Evolutionary conservation across 2,888 invertebrate species (phyloP), one percentile per base, ranked within the genome.

Genomic region (Gnatocerus cornutus): DNA sequence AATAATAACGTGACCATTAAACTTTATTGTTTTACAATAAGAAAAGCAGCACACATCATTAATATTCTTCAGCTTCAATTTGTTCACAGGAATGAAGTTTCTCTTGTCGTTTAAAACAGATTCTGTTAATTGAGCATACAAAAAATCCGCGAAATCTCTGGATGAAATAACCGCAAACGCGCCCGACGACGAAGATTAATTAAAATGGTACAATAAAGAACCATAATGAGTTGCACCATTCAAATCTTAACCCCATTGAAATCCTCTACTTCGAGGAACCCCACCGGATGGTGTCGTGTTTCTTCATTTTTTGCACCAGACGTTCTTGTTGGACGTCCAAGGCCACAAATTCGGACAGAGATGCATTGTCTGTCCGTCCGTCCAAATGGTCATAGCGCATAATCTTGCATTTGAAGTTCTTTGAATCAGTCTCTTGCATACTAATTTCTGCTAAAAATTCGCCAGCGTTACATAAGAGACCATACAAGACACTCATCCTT

Each of bases 281-380:
- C 61, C 61, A 61, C 61, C 61, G 61, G 61, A 61, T 61, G 61
- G 61, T 48, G 27, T 61, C 61, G 50, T 37, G 48, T 61, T 61
- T 48, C 61, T 48, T 6, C 14, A 48, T 37, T 61, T 59, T 61
- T 61, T 61, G 61, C 61, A 50, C 10, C 46, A 14, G 13, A 39
- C 45, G 45, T 27, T 52, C 29, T 52, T 46, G 37, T 21, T 39
- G 55, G 58, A 27, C 43, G 59, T 39, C 50, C 61, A 50, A 61
- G 61, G 61, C 39, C 48, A 50, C 21, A 16, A 58, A 58, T 58
- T 58, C 56, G 59, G 45, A 45, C 59, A 41, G 16, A 13, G 39
- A n/a, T n/a, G 21, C 21, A 4, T 3, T 4, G 21, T 3, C 21
- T 21, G 21, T 21, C 21, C 21, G 1, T 21, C 4, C 21, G 4